These are phyloP conservation scores for Ectemnius lituratus DNA, from an alignment of 2,888 invertebrate genomes.

Conservation along the genomic window DNA sequence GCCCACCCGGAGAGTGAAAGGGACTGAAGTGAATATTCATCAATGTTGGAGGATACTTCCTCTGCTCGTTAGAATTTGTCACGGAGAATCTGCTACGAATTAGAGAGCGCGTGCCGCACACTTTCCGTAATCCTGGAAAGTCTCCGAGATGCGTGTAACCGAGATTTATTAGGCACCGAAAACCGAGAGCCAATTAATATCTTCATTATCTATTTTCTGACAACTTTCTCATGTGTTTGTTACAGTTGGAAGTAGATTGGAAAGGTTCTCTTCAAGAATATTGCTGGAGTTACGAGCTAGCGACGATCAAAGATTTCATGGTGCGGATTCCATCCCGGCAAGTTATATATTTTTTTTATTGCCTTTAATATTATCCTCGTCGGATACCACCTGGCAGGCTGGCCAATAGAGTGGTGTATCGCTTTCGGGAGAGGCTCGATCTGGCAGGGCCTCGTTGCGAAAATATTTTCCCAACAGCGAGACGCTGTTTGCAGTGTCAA, in stretches of 20 bases:
- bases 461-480: slow-evolving; percentile 68
- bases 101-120: slow-evolving; percentile 60
- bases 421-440: slow-evolving; percentile 54
- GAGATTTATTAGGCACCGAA: neutral
- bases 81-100: slow-evolving; percentile 58
- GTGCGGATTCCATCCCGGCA: no score
- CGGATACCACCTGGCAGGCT: slow-evolving; percentile 54
- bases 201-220: neutral
- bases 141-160: neutral
- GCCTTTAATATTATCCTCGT: slow-evolving; percentile 59
- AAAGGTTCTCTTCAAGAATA: neutral
- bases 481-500: slow-evolving; percentile 68
- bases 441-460: slow-evolving; percentile 60
- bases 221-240: neutral
- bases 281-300: no score
- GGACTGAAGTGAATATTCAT: neutral
- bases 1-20: slow-evolving; percentile 15
- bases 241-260: neutral
- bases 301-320: no score
- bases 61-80: slow-evolving; percentile 31
- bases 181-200: slow-evolving; percentile 9
- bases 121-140: slow-evolving; percentile 12
- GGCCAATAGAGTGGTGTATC: slow-evolving; percentile 56
- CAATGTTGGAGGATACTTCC: neutral
- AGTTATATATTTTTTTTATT: slow-evolving; percentile 60